Evolutionary conservation across 2,113 vertebrate species (phyloP).

Genomic region (Myotis davidii): DNA sequence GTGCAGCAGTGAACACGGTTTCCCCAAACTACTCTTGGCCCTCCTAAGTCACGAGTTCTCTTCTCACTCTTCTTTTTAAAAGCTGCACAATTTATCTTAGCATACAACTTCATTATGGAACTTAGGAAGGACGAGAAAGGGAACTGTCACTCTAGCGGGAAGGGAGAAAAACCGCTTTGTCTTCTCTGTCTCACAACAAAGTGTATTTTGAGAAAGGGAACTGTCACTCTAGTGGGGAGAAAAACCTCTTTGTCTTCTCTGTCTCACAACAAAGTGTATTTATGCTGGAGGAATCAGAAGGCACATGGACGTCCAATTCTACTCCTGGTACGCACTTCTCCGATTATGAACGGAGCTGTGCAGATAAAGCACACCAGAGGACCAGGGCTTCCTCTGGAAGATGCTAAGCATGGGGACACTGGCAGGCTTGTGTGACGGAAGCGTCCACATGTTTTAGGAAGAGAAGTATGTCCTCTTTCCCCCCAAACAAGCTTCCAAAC

Average conservation of each 20-base stretch:
- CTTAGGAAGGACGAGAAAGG: background rate
- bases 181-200: background rate
- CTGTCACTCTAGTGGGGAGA: background rate
- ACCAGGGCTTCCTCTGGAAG: background rate
- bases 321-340: background rate
- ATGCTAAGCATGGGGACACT: background rate
- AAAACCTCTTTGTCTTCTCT: constrained; percentile 22
- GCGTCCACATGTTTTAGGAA: background rate
- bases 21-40: background rate
- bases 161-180: constrained; percentile 30
- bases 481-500: background rate
- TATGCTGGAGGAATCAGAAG: background rate
- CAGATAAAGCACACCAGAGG: background rate
- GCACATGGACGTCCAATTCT: background rate
- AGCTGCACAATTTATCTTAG: constrained; percentile 3
- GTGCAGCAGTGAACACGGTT: background rate
- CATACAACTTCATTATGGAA: background rate
- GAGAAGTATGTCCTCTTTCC: background rate
- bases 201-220: background rate
- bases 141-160: no score
- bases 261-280: background rate
- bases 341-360: background rate
- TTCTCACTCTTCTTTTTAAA: background rate
- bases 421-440: background rate
- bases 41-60: background rate